phyloP scores from a whole-genome alignment of 1,140 invertebrate genomes.

The Oryctes rhinoceros region DNA sequence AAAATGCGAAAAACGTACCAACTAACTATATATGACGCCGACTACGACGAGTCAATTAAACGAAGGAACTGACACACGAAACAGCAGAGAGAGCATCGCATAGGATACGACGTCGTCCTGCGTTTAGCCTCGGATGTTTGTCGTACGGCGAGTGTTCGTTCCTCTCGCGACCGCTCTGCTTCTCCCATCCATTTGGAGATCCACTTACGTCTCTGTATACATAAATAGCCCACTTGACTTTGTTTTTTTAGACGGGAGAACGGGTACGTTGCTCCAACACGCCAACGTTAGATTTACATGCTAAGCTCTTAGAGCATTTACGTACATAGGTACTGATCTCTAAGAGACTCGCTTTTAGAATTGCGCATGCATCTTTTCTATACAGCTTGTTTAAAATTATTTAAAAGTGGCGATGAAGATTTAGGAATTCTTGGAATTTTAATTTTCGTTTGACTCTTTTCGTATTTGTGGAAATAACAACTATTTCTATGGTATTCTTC shows the following conservation, averaged over 20 bases:
- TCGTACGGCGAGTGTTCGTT: background rate
- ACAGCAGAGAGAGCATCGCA: background rate
- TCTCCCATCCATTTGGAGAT: background rate
- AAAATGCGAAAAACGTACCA: too few relatives aligned
- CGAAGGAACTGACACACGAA: background rate
- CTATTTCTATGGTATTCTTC: too few relatives aligned
- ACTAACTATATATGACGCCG: background rate
- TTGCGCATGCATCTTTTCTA: background rate
- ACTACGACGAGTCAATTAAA: slow-evolving; percentile 1
- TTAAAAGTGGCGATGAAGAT: background rate
- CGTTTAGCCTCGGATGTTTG: background rate
- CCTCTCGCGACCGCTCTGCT: background rate
- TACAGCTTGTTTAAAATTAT: background rate
- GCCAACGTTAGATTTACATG: too few relatives aligned
- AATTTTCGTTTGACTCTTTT: too few relatives aligned
- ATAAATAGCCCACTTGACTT: slow-evolving; percentile 14
- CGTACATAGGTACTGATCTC: background rate
- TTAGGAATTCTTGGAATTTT: background rate
- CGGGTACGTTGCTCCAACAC: background rate
- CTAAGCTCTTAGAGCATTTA: background rate
- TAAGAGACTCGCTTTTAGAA: background rate
- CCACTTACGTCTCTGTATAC: slow-evolving; percentile 10
- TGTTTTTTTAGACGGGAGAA: background rate
- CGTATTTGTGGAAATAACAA: too few relatives aligned
- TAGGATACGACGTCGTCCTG: background rate